Evolutionary conservation across 2,797 vertebrate genomes (phyloP).

Genomic region (Neoniphon sammara): DNA sequence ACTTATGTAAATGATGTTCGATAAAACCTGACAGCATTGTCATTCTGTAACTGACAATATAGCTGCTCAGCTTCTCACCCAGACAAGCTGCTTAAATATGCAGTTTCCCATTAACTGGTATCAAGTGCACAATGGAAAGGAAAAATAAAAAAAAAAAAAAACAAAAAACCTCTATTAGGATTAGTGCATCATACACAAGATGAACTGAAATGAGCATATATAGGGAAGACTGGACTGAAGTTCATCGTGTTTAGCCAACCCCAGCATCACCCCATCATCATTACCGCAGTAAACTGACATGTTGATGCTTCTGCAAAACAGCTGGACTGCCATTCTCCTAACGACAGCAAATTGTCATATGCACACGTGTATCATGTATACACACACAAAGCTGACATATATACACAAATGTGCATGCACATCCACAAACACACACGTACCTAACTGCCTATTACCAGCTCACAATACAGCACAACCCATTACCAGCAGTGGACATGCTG

Average conservation of each 20-base stretch:
- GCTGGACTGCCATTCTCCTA: constrained; percentile 12
- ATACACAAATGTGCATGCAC: neutral
- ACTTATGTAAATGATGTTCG: neutral
- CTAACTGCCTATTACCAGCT: constrained; percentile 30
- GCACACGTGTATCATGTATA: too few species aligned
- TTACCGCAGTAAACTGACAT: constrained; percentile 9
- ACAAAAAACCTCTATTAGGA: neutral
- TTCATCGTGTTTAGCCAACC: constrained; percentile 12
- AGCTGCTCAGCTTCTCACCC: neutral
- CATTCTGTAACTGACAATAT: constrained; percentile 7
- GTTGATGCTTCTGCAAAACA: constrained; percentile 22
- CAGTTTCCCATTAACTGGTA: constrained; percentile 15
- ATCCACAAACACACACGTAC: constrained; percentile 25
- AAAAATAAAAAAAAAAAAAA: too few species aligned
- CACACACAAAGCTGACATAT: too few species aligned
- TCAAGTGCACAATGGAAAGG: constrained; percentile 1
- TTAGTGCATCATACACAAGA: neutral
- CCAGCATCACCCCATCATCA: constrained; percentile 10
- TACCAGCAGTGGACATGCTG: constrained; percentile 19
- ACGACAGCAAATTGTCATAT: neutral
- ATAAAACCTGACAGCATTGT: neutral
- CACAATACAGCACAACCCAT: constrained; percentile 17
- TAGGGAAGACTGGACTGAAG: constrained; percentile 17
- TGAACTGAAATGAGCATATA: constrained; percentile 28
- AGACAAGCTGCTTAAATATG: constrained; percentile 20